Evolutionary conservation across 2,888 invertebrate species (phyloP), one percentile per base, ranked within the genome.

Genomic region (Synanthedon tipuliformis): DNA sequence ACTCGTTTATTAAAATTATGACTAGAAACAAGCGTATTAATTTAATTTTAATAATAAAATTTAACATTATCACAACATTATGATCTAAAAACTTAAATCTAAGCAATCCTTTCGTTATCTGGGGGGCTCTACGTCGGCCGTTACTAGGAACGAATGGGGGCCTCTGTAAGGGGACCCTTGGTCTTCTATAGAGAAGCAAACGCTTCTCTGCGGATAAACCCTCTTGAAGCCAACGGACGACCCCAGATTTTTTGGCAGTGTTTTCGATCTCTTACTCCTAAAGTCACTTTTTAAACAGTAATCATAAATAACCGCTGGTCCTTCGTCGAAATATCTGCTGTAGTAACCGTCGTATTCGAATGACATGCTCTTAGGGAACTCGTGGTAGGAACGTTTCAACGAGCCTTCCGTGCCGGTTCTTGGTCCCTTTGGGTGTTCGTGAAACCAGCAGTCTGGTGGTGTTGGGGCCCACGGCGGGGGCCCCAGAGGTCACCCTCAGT

Each of bases 401-500:
- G 75, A 73, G 1, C 85, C 84, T 57, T 84, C 85, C 10, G 85
- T 85, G 51, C 84, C 68, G 27, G 72, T 65, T 11, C 77, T 64
- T 3, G 75, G 74, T 57, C 78, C 81, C 13, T 65, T 59, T 1
- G 77, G 81, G 52, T 61, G 55, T 51, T 56, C 57, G 55, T 65
- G 68, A 27, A 59, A 58, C 78, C 80, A 80, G 59, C 67, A 65
- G 54, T 69, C 69, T 7, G 85, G 84, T 23, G 85, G 83, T 3
- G 58, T 82, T 67, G 85, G 85, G 76, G 84, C 86, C 86, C 86
- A 83, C 53, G 81, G 81, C 2, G 78, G 69, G 77, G 82, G 85
- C 85, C 87, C 86, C 86, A 73, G 65, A 57, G 81, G 85, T 85
- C 83, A 73, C 61, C 78, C 81, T 87, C 87, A 87, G 87, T 86